Evolutionary conservation across 2,797 vertebrate genomes (phyloP).

Genomic region (Thunnus albacares): DNA sequence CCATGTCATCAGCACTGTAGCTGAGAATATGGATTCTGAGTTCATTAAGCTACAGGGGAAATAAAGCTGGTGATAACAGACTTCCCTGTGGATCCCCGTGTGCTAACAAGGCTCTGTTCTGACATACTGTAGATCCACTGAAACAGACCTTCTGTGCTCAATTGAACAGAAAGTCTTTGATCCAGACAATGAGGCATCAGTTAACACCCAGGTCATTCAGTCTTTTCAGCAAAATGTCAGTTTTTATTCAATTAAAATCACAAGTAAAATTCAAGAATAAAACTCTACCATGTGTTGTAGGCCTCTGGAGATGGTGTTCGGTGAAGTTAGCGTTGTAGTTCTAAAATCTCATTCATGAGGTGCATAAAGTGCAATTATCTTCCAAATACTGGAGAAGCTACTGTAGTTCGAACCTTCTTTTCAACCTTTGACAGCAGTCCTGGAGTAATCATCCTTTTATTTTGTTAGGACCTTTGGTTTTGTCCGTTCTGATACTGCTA

Average conservation of each 20-base stretch:
- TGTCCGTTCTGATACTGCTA: background rate
- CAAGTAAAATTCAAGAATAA: background rate
- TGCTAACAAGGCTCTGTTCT: conserved; percentile 47
- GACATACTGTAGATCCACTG: conserved; percentile 25
- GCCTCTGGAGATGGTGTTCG: background rate
- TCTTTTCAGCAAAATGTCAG: conserved; percentile 4
- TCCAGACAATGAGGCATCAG: conserved; percentile 41
- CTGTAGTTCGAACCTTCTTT: background rate
- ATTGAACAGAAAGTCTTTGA: conserved; percentile 44
- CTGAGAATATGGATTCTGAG: conserved; percentile 29
- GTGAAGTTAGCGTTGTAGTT: background rate
- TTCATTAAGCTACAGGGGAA: conserved; percentile 58
- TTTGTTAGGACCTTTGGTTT: background rate
- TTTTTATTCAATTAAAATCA: conserved; percentile 18
- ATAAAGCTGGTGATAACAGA: conserved; percentile 49
- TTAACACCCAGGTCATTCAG: conserved; percentile 25
- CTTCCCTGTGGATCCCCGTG: conserved; percentile 43
- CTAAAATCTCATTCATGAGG: background rate
- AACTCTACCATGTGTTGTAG: background rate
- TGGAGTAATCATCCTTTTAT: background rate
- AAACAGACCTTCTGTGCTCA: conserved; percentile 30
- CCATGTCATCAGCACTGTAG: conserved; percentile 21
- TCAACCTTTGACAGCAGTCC: background rate
- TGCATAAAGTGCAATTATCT: background rate
- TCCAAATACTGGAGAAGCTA: background rate